These are phyloP conservation scores for Lepus townsendii DNA, from an alignment of 2,797 vertebrate genomes.

Conservation along the genomic window DNA sequence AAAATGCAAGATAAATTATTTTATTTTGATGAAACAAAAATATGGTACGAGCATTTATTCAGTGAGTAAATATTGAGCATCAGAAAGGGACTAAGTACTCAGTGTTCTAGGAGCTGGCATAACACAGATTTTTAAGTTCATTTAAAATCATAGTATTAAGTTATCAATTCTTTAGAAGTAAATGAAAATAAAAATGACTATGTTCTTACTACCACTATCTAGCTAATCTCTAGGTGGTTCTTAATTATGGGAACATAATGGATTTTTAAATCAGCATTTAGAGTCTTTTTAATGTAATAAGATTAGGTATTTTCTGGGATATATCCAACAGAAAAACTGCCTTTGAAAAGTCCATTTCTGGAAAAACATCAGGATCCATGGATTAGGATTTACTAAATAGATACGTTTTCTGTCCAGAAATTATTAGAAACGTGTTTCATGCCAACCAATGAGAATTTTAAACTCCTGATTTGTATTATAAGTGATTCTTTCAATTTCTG, in stretches of 20 bases:
- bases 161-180: slow-evolving; percentile 22
- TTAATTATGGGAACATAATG: not conserved
- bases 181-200: slow-evolving; percentile 45
- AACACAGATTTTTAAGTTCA: slow-evolving; percentile 7
- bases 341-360: not conserved
- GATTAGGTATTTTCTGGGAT: slow-evolving; percentile 13
- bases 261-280: not conserved
- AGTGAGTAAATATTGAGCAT: not conserved
- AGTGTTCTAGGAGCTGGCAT: slow-evolving; percentile 2
- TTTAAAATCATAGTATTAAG: slow-evolving; percentile 20
- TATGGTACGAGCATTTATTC: not conserved
- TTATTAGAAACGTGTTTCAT: slow-evolving; percentile 16
- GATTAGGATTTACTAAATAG: not conserved
- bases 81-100: not conserved
- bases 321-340: not conserved
- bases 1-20: slow-evolving; percentile 24
- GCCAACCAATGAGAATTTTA: slow-evolving; percentile 34
- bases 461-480: slow-evolving; percentile 1
- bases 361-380: not conserved
- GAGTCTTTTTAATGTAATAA: slow-evolving; percentile 13
- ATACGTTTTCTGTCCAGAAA: slow-evolving; percentile 5
- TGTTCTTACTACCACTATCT: not conserved
- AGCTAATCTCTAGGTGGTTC: not conserved
- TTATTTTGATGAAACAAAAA: slow-evolving; percentile 38
- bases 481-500: slow-evolving; percentile 30